phyloP scores from a whole-genome alignment of 2,113 vertebrate species.

The Sminthopsis crassicaudata region DNA sequence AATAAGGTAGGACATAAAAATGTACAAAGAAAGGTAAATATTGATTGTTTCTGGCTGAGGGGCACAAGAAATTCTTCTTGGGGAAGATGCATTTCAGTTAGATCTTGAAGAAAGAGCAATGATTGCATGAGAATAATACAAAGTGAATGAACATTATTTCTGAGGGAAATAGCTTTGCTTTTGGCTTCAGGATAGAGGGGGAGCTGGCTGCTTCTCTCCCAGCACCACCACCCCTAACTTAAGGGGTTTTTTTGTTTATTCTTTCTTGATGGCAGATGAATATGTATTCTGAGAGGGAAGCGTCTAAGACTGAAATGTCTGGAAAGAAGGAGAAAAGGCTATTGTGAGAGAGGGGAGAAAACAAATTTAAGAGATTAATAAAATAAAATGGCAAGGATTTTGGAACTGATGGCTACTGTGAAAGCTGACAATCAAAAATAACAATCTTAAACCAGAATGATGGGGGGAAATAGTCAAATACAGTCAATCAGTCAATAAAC shows the following conservation, averaged over 20 bases:
- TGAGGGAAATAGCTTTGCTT: background rate
- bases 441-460: background rate
- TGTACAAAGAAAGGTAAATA: background rate
- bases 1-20: background rate
- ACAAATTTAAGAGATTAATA: background rate
- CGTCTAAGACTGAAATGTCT: background rate
- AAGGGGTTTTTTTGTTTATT: background rate
- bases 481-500: background rate
- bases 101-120: background rate
- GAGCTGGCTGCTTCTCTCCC: background rate
- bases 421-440: background rate
- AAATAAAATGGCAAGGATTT: background rate
- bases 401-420: background rate
- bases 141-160: background rate
- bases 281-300: background rate
- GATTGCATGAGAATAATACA: background rate
- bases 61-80: background rate
- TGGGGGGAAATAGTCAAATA: background rate
- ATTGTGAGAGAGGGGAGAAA: background rate
- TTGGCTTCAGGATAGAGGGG: background rate
- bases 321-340: background rate
- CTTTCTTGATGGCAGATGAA: background rate
- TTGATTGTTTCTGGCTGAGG: background rate
- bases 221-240: too few relatives aligned
- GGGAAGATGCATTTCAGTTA: background rate